Evolutionary conservation across 53 echinoderm and acorn worm genomes (phyloP), one percentile per base, ranked within the genome.

Genomic region (Antedon mediterranea): DNA sequence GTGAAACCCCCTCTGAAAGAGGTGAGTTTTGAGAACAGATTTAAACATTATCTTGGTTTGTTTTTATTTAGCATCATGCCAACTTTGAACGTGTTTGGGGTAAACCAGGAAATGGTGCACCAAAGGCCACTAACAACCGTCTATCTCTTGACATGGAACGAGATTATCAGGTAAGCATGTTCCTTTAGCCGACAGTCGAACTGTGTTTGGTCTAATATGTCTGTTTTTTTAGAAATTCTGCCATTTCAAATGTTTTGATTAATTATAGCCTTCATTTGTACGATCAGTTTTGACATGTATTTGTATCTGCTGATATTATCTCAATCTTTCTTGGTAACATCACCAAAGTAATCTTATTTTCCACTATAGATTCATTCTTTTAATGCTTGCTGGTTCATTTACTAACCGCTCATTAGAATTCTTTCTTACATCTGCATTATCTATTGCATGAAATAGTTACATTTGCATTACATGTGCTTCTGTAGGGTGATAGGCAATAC

Each of bases 31-130:
- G n/a, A n/a, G n/a, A n/a, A n/a, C n/a, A n/a, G n/a, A 37, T 11
- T 6, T 37, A 37, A 37, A 4, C 11, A 37, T 37, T 37, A 37
- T 6, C 37, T 37, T 37, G 78, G 34, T 33, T 34, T 73, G 13
- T 28, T 0, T 75, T 34, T 34, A 5, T 8, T 29, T 82, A 94
- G 94, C 94, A 94, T 79, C 82, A 88, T 73, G 76, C 85, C 37
- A 89, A 71, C 30, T 88, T 94, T 82, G 79, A 89, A 28, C 77
- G 81, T 32, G 28, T 71, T 18, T 94, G 91, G 91, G 87, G 87
- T 71, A 89, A 73, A 57, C 94, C 94, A 23, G 94, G 94, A 28
- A 75, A 86, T 34, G 94, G 94, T 32, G 94, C 94, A 13, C 94
- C 94, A 28, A 78, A 76, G 32, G 20, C 32, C 34, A 34, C 76